These are phyloP conservation scores for Neuroscelio doddi DNA, from an alignment of 2,888 invertebrate species.

Conservation along the genomic window DNA sequence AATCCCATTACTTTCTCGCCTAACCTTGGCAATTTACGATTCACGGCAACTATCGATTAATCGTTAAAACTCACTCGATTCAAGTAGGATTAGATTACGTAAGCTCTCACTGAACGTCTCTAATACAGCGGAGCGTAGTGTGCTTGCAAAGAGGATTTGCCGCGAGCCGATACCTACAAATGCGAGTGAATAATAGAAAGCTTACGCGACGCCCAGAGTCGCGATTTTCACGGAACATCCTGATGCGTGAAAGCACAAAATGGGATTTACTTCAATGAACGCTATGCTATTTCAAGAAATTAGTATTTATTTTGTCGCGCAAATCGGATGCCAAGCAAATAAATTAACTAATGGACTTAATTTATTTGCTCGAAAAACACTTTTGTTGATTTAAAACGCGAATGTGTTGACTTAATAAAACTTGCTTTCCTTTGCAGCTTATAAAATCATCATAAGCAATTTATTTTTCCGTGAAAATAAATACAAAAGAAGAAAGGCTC, in stretches of 20 bases:
- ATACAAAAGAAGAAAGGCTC: no score
- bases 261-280: conserved; percentile 6
- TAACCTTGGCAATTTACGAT: conserved; percentile 55
- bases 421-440: no score
- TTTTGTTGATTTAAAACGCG: no score
- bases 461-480: no score
- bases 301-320: background rate
- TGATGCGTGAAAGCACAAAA: background rate
- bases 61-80: conserved; percentile 49
- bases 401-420: no score
- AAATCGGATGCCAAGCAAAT: no score
- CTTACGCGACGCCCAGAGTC: conserved; percentile 10
- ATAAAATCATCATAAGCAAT: no score
- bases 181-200: conserved; percentile 20
- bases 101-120: conserved; percentile 29
- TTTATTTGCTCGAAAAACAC: no score
- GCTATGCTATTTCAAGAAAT: conserved; percentile 8
- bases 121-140: conserved; percentile 5
- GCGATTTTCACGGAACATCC: conserved; percentile 11
- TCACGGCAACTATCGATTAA: conserved; percentile 55
- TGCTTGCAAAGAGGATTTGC: conserved; percentile 27
- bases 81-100: conserved; percentile 34
- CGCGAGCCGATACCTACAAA: conserved; percentile 14
- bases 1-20: conserved; percentile 42
- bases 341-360: no score